Evolutionary conservation across 2,888 invertebrate genomes (phyloP).

Genomic region (Perizoma flavofasciatum): DNA sequence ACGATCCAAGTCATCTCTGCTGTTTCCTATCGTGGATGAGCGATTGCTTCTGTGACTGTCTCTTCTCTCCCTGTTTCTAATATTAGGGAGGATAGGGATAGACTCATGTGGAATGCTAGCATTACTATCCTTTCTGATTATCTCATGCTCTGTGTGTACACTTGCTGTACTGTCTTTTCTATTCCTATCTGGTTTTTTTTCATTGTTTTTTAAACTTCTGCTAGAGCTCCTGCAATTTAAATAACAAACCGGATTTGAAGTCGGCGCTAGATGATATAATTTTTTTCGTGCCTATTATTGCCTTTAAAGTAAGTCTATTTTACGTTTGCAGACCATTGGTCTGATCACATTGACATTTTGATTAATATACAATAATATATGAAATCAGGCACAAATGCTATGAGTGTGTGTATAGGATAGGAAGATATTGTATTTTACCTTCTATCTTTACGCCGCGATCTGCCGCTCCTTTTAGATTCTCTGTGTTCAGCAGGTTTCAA

Average conservation of each 20-base stretch:
- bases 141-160: slow-evolving; percentile 64
- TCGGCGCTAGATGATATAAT: too few species aligned
- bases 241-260: background rate
- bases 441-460: slow-evolving; percentile 68
- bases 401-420: too few species aligned
- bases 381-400: too few species aligned
- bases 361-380: background rate
- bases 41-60: slow-evolving; percentile 76
- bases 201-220: slow-evolving; percentile 68
- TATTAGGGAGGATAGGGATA: slow-evolving; percentile 52
- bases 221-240: slow-evolving; percentile 67
- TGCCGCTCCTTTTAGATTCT: slow-evolving; percentile 67
- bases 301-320: too few species aligned
- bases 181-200: slow-evolving; percentile 65
- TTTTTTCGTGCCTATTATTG: too few species aligned
- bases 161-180: slow-evolving; percentile 73
- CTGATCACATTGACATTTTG: background rate
- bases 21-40: slow-evolving; percentile 76
- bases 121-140: slow-evolving; percentile 67
- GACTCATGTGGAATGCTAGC: slow-evolving; percentile 70
- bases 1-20: slow-evolving; percentile 75
- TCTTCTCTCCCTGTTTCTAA: slow-evolving; percentile 65
- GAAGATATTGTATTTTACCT: slow-evolving; percentile 51
- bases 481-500: slow-evolving; percentile 58
- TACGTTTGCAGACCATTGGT: too few species aligned